A percentile compares a stretch with the other conserved stretches of the same genome.
Conservation (phyloP, 1,140 invertebrate species). For the Trachelipus rathkii region DNA sequence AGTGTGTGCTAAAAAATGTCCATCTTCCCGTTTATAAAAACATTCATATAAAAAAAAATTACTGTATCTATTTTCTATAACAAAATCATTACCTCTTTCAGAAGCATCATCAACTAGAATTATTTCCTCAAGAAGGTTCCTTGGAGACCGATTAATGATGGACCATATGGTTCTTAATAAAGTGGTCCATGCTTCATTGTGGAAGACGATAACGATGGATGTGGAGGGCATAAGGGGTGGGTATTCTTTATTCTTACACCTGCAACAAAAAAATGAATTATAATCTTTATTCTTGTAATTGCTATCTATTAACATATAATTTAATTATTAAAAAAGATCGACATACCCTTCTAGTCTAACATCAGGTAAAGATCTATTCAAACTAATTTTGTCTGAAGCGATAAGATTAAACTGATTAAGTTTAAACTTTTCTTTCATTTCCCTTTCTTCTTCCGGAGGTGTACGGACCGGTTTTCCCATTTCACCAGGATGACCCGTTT, state of each 20-base stretch:
- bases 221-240: conserved; percentile 75
- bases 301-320: too few species aligned
- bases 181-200: conserved; percentile 97
- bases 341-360: conserved; percentile 84
- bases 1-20: background rate
- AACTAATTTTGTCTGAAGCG: conserved; percentile 94
- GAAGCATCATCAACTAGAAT: conserved; percentile 94
- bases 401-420: conserved; percentile 97
- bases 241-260: conserved; percentile 68
- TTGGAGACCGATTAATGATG: conserved; percentile 87
- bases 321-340: background rate
- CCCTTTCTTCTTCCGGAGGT: conserved; percentile 71
- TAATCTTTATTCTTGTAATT: too few species aligned
- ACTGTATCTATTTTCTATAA: too few species aligned
- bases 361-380: conserved; percentile 92
- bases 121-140: conserved; percentile 80
- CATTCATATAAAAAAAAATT: too few species aligned
- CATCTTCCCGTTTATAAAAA: too few species aligned
- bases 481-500: conserved; percentile 74
- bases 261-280: conserved; percentile 4
- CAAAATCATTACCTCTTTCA: conserved; percentile 66
- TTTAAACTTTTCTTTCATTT: conserved; percentile 93
- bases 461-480: conserved; percentile 83
- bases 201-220: conserved; percentile 93
- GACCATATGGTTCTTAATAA: conserved; percentile 92